These are phyloP conservation scores for Oligia fasciuncula DNA, from an alignment of 2,888 invertebrate genomes.

Conservation along the genomic window DNA sequence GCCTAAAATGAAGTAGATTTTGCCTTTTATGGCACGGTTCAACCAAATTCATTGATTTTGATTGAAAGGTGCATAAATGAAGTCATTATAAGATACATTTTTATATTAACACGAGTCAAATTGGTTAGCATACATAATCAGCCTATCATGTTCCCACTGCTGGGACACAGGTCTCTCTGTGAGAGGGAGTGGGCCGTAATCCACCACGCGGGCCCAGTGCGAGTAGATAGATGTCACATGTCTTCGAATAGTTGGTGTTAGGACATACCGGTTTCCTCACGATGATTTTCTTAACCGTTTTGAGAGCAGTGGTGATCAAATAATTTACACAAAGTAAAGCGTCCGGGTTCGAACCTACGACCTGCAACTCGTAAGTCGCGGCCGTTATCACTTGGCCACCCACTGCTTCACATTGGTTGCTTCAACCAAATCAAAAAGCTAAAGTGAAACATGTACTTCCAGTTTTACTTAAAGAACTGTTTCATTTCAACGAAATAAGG, in stretches of 20 bases:
- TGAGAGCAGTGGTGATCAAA: background rate
- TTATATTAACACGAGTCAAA: background rate
- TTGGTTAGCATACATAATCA: background rate
- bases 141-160: too few species aligned
- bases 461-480: constrained; percentile 13
- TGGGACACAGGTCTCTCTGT: too few species aligned
- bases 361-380: background rate
- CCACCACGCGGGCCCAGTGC: too few species aligned
- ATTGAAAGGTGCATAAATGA: background rate
- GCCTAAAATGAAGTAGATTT: background rate
- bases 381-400: background rate
- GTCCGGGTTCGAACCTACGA: background rate
- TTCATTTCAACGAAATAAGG: constrained; percentile 38
- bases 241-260: background rate
- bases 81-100: background rate
- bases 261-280: background rate
- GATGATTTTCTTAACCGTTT: background rate
- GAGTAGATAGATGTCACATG: background rate
- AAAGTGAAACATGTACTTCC: background rate
- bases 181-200: too few species aligned
- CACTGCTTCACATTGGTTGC: background rate
- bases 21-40: background rate
- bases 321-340: too few species aligned
- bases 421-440: background rate
- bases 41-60: background rate